phyloP scores from a whole-genome alignment of 2,797 vertebrate species.

The Tokudaia muenninki region DNA sequence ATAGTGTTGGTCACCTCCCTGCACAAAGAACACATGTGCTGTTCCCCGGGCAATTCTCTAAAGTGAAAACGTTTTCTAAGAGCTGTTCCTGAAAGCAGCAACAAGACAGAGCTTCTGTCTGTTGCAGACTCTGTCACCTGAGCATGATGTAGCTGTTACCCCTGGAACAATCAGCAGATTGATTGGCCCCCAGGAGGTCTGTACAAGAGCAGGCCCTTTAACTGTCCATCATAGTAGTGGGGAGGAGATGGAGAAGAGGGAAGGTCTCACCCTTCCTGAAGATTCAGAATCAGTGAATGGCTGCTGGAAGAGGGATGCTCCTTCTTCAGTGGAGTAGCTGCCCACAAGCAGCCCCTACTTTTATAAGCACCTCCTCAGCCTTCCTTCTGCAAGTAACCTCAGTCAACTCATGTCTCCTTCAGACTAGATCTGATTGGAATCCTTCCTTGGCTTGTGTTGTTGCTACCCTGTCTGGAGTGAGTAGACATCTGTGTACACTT shows the following conservation, averaged over 20 bases:
- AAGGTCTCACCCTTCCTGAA: neutral
- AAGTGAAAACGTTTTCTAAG: neutral
- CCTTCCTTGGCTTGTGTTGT: neutral
- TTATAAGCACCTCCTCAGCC: neutral
- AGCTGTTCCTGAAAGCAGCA: neutral
- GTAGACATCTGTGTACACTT: neutral
- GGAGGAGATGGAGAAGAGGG: neutral
- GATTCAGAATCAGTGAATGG: neutral
- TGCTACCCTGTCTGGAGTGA: neutral
- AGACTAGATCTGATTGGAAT: neutral
- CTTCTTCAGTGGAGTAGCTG: neutral
- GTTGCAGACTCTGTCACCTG: neutral
- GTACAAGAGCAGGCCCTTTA: neutral
- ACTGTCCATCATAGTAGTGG: neutral
- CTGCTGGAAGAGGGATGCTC: neutral
- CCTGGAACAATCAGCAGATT: neutral
- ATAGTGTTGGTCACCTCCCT: accelerated
- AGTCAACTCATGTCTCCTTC: neutral
- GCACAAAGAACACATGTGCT: accelerated
- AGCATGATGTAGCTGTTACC: too few species aligned
- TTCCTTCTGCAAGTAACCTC: too few species aligned
- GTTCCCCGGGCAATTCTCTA: neutral
- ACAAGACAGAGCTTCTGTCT: neutral
- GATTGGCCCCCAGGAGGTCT: neutral
- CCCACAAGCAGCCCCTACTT: neutral